Percentiles rank a stretch among this genome's conserved stretches.
Conservation (phyloP, 1,140 invertebrate species). For the Doryteuthis pealeii region DNA sequence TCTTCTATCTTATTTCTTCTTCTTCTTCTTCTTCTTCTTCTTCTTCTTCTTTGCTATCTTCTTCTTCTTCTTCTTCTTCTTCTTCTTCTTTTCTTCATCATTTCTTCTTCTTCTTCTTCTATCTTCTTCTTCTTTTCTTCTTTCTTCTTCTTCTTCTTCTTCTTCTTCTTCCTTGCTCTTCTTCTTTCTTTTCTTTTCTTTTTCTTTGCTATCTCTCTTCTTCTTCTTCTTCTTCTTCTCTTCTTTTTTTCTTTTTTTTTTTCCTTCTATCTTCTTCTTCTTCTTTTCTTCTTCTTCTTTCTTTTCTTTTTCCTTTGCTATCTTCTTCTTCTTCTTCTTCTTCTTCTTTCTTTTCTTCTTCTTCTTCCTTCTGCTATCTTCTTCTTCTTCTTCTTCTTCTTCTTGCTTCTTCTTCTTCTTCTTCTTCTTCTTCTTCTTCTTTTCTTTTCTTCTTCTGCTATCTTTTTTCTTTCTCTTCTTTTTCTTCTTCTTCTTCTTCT, state of each 20-base stretch:
- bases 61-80: not conserved
- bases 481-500: too few species aligned
- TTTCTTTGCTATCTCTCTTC: too few species aligned
- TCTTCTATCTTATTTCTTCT: too few species aligned
- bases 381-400: not conserved
- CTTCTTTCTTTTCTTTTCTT: not conserved
- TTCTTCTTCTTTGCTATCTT: slow-evolving; percentile 13
- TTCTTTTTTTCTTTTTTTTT: slow-evolving; percentile 1
- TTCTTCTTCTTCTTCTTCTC: not conserved
- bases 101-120: too few species aligned
- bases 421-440: too few species aligned
- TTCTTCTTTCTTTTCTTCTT: slow-evolving; percentile 12
- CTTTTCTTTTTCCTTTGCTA: not conserved
- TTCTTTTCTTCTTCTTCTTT: not conserved
- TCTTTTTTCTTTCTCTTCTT: too few species aligned
- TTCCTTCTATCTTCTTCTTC: too few species aligned
- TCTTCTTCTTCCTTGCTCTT: not conserved
- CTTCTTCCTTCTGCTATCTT: not conserved
- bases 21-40: too few species aligned
- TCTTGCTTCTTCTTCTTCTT: too few species aligned
- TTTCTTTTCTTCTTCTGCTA: too few species aligned
- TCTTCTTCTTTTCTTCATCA: too few species aligned
- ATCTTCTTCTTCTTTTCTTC: not conserved
- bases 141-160: not conserved
- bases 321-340: slow-evolving; percentile 12